Conservation (phyloP, 2,888 invertebrate genomes). For the Cancer borealis region DNA sequence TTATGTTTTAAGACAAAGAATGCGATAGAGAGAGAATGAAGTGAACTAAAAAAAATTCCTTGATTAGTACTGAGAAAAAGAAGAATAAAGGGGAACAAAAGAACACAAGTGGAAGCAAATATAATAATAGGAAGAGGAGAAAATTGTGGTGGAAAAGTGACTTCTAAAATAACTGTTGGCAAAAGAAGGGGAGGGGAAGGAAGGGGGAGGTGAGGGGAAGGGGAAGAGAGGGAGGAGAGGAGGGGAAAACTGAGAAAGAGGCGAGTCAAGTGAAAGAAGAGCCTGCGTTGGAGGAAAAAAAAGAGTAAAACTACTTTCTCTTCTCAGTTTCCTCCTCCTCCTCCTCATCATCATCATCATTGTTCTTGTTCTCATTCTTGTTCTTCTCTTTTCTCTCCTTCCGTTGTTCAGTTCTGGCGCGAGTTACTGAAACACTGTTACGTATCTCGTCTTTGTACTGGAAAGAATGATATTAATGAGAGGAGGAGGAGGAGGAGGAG, state of each 20-base stretch:
- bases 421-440: not conserved
- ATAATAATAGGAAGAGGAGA: too few species aligned
- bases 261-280: not conserved
- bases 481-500: not conserved
- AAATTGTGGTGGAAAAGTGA: too few species aligned
- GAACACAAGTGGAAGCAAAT: too few species aligned
- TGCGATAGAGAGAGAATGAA: too few species aligned
- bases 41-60: too few species aligned
- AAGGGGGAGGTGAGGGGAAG: too few species aligned
- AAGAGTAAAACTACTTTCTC: not conserved
- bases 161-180: too few species aligned
- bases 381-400: not conserved
- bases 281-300: not conserved
- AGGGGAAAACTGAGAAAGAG: not conserved
- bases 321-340: not conserved
- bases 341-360: not conserved
- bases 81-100: too few species aligned
- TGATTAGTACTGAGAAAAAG: too few species aligned
- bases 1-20: too few species aligned
- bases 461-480: slow-evolving; percentile 33
- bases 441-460: not conserved
- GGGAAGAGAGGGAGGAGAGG: not conserved
- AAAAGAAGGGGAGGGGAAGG: too few species aligned
- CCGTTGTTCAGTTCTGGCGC: not conserved
- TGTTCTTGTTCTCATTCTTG: not conserved